These are phyloP conservation scores for Chironomus tepperi DNA, from an alignment of 1,140 invertebrate genomes.

Conservation along the genomic window DNA sequence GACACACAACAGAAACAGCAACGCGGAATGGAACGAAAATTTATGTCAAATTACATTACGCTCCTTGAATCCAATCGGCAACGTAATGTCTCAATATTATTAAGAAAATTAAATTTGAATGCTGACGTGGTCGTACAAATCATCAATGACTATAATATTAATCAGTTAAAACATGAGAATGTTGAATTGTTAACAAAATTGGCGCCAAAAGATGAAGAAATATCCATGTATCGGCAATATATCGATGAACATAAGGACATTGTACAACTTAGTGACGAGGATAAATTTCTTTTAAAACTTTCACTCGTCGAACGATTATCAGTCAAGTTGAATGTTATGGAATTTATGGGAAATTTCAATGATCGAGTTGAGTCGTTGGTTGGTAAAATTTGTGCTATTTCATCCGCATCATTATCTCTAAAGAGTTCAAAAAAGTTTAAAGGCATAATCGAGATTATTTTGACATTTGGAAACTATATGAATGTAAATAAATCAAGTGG, in stretches of 20 bases:
- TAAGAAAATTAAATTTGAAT: constrained; percentile 19
- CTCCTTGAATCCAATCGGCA: background rate
- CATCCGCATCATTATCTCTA: background rate
- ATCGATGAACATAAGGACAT: background rate
- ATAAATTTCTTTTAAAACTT: constrained; percentile 8
- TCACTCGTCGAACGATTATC: constrained; percentile 10
- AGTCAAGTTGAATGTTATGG: background rate
- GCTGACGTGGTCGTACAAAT: background rate
- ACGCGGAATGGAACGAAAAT: background rate
- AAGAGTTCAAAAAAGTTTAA: constrained; percentile 1
- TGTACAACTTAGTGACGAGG: background rate
- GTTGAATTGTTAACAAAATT: background rate
- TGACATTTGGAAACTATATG: constrained; percentile 11
- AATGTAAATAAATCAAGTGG: constrained; percentile 5
- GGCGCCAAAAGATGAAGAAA: constrained; percentile 11
- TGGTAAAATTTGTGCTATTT: background rate
- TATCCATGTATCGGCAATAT: background rate
- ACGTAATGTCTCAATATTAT: background rate
- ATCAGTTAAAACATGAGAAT: background rate
- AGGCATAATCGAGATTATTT: constrained; percentile 17
- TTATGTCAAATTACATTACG: background rate
- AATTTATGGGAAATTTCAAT: background rate
- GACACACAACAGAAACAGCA: background rate
- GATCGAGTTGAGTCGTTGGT: background rate
- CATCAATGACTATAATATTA: background rate